A percentile compares a stretch with the other conserved stretches of the same genome.
Evolutionary conservation across 2,888 invertebrate species (phyloP).

Genomic region (Noctuana brunneofusca): DNA sequence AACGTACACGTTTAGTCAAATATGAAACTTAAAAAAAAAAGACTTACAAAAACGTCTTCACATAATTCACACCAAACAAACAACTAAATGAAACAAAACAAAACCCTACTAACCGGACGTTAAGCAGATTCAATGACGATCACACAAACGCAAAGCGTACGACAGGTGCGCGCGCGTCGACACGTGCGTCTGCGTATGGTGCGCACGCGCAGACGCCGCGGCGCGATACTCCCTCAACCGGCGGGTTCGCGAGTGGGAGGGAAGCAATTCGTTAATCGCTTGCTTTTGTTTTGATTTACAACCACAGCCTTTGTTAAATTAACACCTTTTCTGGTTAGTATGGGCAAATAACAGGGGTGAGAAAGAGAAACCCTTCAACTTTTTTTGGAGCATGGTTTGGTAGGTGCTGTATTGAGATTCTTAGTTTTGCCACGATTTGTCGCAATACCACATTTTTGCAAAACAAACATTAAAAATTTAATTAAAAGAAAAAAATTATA

Average conservation of each 20-base stretch:
- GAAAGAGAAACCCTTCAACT: too few relatives aligned
- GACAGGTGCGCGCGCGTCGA: constrained; percentile 35
- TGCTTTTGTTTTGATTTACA: too few relatives aligned
- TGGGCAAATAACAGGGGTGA: too few relatives aligned
- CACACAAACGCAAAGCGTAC: background rate
- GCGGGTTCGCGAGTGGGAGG: constrained; percentile 16
- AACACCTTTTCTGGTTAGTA: too few relatives aligned
- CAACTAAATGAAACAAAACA: constrained; percentile 1
- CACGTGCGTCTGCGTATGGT: constrained; percentile 27
- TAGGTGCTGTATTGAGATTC: too few relatives aligned
- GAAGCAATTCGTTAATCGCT: background rate
- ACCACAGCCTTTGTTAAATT: too few relatives aligned
- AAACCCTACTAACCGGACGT: constrained; percentile 6
- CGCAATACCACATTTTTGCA: too few relatives aligned
- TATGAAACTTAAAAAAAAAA: background rate
- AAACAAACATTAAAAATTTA: too few relatives aligned
- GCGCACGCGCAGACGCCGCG: constrained; percentile 32
- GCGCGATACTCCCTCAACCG: constrained; percentile 38
- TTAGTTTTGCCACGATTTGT: too few relatives aligned
- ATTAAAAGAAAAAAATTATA: too few relatives aligned
- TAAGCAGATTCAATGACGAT: background rate
- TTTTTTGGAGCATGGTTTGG: too few relatives aligned
- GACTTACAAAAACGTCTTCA: background rate
- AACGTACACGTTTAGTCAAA: background rate
- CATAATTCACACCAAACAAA: background rate